These are phyloP conservation scores for Pinna nobilis DNA, from an alignment of 1,140 invertebrate genomes.

Conservation along the genomic window DNA sequence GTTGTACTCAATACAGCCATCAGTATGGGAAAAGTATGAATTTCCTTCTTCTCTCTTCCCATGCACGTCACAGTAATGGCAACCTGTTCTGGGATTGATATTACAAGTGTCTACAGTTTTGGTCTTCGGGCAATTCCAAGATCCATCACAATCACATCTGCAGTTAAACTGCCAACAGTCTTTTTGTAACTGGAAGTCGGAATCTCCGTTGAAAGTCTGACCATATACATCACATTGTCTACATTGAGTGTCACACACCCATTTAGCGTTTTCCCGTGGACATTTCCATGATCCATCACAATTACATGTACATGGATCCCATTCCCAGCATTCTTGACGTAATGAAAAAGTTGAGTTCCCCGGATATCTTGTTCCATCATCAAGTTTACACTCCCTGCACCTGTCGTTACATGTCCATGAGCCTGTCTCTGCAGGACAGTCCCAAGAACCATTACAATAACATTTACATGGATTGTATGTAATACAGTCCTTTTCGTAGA, in stretches of 20 bases:
- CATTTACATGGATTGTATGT: constrained; percentile 50
- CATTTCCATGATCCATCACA: constrained; percentile 63
- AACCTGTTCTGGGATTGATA: constrained; percentile 29
- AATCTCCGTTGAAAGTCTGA: constrained; percentile 17
- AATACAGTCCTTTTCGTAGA: constrained; percentile 38
- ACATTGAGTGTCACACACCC: constrained; percentile 31
- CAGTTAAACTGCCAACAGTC: constrained; percentile 53
- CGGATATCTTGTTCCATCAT: constrained; percentile 4
- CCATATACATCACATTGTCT: constrained; percentile 29
- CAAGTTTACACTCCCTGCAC: constrained; percentile 19
- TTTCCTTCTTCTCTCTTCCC: constrained; percentile 48
- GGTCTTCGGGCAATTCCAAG: constrained; percentile 54
- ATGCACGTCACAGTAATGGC: constrained; percentile 44
- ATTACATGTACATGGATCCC: constrained; percentile 56
- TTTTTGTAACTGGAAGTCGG: constrained; percentile 21
- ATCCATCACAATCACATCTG: constrained; percentile 56
- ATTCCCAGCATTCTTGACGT: constrained; percentile 38
- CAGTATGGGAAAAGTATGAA: constrained; percentile 47
- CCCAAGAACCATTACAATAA: constrained; percentile 52
- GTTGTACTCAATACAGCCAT: constrained; percentile 51
- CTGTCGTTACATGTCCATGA: constrained; percentile 37
- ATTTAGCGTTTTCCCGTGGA: constrained; percentile 53
- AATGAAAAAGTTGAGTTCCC: constrained; percentile 21
- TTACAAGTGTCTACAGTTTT: constrained; percentile 48
- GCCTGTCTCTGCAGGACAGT: constrained; percentile 45